Base-by-base conservation (phyloP, 2,797 vertebrate genomes). In the Dallia pectoralis region DNA sequence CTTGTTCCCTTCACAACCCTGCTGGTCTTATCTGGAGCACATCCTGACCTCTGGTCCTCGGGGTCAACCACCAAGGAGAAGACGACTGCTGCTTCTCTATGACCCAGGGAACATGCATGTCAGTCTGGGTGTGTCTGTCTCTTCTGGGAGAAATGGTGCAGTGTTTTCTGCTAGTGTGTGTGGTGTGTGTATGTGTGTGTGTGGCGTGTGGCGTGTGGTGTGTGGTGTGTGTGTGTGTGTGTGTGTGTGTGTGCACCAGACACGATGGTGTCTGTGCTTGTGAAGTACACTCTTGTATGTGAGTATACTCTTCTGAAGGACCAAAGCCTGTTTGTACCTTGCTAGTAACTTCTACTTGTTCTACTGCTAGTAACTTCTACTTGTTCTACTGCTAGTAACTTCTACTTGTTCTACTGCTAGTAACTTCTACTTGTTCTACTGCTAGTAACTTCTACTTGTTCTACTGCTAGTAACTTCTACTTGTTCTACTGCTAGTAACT, bases 1-100 rank as follows among this genome's bases (percentile, higher is more conserved):
- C 48, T 49, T 18, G 14, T 93, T 89, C 85, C 82, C 77, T 88
- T 92, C 93, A 96, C 95, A 96, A 96, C 92, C 91, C 91, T 44
- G 78, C 82, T 78, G 72, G 82, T 86, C 93, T 96, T 95, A 97
- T 96, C 95, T 93, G 89, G 79, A 89, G 88, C 91, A 92, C 92
- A 95, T 93, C 84, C 56, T 85, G 94, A 95, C 95, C 94, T 92
- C 88, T 7, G 84, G 85, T 80, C 88, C 77, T 67, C 70, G 86
- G 77, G 80, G 79, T n/a, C 81, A 80, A 85, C 78, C 83, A 84
- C 81, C 48, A 15, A 77, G 76, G 81, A 86, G 82, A 90, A 89
- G 77, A 87, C 88, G 84, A 87, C 71, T 79, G 74, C 9, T 29
- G 74, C 77, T 86, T 87, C 79, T 84, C 51, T 0, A 80, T 75